Evolutionary conservation across 2,113 vertebrate genomes (phyloP), one percentile per base, ranked within the genome.

Genomic region (Ginglymostoma cirratum): DNA sequence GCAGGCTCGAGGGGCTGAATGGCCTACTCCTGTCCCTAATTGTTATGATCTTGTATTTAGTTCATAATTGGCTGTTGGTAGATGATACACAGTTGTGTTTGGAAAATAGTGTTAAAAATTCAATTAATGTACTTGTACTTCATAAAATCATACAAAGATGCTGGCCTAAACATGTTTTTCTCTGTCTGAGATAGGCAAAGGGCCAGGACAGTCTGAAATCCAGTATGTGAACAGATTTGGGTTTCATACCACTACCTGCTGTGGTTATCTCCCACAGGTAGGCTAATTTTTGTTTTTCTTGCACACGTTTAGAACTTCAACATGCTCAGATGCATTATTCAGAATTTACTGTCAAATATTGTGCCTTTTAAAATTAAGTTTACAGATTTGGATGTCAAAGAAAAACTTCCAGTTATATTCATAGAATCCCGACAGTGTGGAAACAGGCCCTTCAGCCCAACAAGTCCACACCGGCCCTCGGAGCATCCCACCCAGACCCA

Each of bases 191-290:
- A 97, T 96, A 99, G 99, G 99, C 80, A 97, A 96, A 97, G 98
- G 98, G 96, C 97, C 97, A 0, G 96, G 97, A 27, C 97, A 96
- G 15, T 97, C 97, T 0, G 98, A 98, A 38, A 65, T 96, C 5
- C 96, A 96, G 72, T 97, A 96, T 14, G 97, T 98, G 97, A 97
- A 97, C 96, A 97, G 97, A 96, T 99, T 98, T 97, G 99, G 99
- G 96, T 99, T 99, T 97, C 97, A 97, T 96, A 97, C 96, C 2
- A 1, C 96, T 72, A 99, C 99, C 0, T 99, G 98, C 97, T 99
- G 98, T 96, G 99, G 99, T 96, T 99, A 98, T 96, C 97, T 99
- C 96, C 97, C 98, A 23, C 99, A 99, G 98, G 99, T 99, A 97
- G 96, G 97, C 69, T 72, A 42, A 70, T 95, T 27, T 67, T 66